A percentile compares a stretch with the other conserved stretches of the same genome.
These are phyloP conservation scores for Isichthys henryi DNA, from an alignment of 2,113 vertebrate genomes.

Conservation along the genomic window DNA sequence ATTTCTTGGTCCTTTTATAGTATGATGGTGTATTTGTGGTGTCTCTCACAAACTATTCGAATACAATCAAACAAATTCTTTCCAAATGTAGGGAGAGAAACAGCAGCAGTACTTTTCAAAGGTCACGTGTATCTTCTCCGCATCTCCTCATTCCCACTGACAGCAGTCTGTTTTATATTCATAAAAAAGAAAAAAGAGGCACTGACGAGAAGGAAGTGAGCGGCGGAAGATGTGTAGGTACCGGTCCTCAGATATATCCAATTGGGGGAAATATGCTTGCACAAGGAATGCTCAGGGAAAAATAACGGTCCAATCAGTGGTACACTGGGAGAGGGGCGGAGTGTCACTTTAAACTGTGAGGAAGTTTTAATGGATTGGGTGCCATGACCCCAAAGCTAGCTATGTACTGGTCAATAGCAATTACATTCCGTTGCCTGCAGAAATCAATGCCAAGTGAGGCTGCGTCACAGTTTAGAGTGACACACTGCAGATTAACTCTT, in stretches of 20 bases:
- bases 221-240: neutral
- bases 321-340: neutral
- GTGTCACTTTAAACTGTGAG: conserved; percentile 2
- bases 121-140: neutral
- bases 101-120: neutral
- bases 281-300: neutral
- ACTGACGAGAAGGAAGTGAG: neutral
- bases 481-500: conserved; percentile 17
- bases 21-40: neutral
- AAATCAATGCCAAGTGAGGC: conserved; percentile 7
- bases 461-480: neutral
- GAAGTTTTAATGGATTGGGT: conserved; percentile 9
- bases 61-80: neutral
- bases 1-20: neutral
- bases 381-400: neutral
- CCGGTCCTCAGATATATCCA: neutral
- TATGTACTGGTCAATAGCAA: conserved; percentile 24
- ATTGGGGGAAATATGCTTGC: neutral
- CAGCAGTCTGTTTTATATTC: neutral
- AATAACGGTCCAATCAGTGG: neutral
- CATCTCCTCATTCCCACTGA: neutral
- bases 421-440: conserved; percentile 9
- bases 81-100: neutral
- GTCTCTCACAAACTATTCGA: neutral
- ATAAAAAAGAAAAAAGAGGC: neutral